Evolutionary conservation across 2,113 vertebrate genomes (phyloP).

Genomic region (Ptilorrhoa leucosticta): DNA sequence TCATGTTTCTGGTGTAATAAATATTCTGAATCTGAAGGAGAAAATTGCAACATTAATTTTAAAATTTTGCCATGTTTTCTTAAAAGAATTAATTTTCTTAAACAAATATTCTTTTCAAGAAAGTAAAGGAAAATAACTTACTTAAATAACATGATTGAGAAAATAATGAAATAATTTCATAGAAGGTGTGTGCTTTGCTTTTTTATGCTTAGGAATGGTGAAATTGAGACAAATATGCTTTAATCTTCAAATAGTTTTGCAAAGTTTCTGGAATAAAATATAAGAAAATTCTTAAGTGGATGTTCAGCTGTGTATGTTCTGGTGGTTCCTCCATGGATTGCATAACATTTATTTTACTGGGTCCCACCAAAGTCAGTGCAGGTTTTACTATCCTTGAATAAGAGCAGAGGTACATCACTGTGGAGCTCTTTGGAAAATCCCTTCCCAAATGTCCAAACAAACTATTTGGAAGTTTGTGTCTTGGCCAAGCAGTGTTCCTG

Average conservation of each 20-base stretch:
- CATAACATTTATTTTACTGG: not conserved
- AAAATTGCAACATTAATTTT: not conserved
- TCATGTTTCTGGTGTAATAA: not conserved
- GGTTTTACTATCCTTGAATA: not conserved
- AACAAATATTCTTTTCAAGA: not conserved
- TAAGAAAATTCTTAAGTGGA: not conserved
- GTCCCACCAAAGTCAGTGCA: not conserved
- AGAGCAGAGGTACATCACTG: not conserved
- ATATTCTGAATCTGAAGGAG: not conserved
- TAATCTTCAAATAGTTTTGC: not conserved
- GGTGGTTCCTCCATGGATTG: not conserved
- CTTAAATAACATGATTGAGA: not conserved
- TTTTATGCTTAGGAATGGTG: not conserved
- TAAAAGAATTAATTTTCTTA: not conserved
- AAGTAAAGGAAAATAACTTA: not conserved
- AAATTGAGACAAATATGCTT: not conserved
- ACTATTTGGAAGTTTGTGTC: not conserved
- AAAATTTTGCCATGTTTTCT: not conserved
- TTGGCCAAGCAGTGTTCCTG: not conserved
- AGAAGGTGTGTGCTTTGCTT: not conserved
- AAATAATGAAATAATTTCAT: not conserved
- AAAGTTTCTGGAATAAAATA: not conserved
- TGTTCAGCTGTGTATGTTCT: not conserved
- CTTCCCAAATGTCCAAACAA: not conserved
- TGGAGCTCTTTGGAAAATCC: not conserved